These are phyloP conservation scores for Antitype chi DNA, from an alignment of 2,888 invertebrate species.

Conservation along the genomic window DNA sequence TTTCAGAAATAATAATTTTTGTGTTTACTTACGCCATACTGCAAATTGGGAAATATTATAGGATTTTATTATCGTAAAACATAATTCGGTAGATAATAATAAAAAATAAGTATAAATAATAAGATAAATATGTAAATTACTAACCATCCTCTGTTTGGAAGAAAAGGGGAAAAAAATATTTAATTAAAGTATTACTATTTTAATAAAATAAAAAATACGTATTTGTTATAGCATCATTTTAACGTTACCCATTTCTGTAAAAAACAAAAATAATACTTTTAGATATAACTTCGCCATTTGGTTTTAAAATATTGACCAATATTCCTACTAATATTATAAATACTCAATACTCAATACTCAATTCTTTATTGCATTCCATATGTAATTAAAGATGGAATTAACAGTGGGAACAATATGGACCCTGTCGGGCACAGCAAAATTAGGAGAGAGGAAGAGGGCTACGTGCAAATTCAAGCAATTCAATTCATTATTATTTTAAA, in stretches of 20 bases:
- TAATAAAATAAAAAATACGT: background rate
- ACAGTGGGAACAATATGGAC: too few relatives aligned
- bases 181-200: background rate
- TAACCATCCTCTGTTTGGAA: slow-evolving; percentile 6
- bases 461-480: too few relatives aligned
- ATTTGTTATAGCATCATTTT: background rate
- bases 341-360: too few relatives aligned
- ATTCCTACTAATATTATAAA: too few relatives aligned
- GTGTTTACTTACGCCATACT: slow-evolving; percentile 3
- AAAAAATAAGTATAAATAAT: too few relatives aligned
- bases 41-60: background rate
- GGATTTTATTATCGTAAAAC: background rate
- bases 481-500: too few relatives aligned
- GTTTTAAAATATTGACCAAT: background rate
- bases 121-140: background rate
- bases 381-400: too few relatives aligned
- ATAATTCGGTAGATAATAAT: background rate
- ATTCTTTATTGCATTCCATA: too few relatives aligned
- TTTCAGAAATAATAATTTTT: too few relatives aligned
- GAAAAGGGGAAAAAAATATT: background rate
- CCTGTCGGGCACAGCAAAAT: too few relatives aligned
- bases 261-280: background rate
- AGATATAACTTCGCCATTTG: background rate
- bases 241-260: slow-evolving; percentile 6
- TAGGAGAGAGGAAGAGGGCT: too few relatives aligned